Base-by-base conservation (phyloP, 2,888 invertebrate genomes). In the Drosophila crucigera region DNA sequence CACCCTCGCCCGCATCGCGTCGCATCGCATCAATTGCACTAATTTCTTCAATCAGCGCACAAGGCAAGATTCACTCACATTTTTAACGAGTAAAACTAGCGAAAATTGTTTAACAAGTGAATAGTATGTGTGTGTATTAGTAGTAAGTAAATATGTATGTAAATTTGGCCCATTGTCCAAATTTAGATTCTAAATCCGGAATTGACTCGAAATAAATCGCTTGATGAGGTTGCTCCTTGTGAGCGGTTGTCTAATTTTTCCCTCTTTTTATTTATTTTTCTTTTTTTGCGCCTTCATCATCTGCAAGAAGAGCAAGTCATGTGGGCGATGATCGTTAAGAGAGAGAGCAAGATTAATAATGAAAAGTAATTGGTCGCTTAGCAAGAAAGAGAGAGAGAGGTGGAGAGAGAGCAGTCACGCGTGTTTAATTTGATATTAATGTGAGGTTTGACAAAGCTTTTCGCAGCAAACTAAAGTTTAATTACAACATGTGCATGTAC, bases 31-130 rank as follows among this genome's bases (percentile, higher is more conserved):
- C 86, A 85, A 82, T 89, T 85, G 85, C 82, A 89, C 89, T 89
- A 86, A 86, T 86, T 86, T 89, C 87, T 86, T 89, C 80, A 84
- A 85, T 89, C 87, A 85, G 77, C 86, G 69, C 80, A 83, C 89
- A 86, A 85, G 89, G 89, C 84, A 80, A 85, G 80, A 82, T 63
- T 63, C 66, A 73, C 61, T 63, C 63, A 75, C 61, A 77, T 78
- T 78, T 82, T 80, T 66, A 87, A 73, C 84, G 72, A 89, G 85
- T 85, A 86, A 89, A 85, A 85, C 89, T 89, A 82, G 85, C 84
- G 72, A 86, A 85, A 89, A 85, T 86, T 86, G 82, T 82, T 82
- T 68, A 76, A 83, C 89, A 85, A 83, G 69, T 77, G 70, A 89
- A 83, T 70, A 80, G 63, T 50, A 53, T 76, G 16, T 60, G 19